These are phyloP conservation scores for Corythaixoides concolor DNA, from an alignment of 2,113 vertebrate genomes.

Conservation along the genomic window DNA sequence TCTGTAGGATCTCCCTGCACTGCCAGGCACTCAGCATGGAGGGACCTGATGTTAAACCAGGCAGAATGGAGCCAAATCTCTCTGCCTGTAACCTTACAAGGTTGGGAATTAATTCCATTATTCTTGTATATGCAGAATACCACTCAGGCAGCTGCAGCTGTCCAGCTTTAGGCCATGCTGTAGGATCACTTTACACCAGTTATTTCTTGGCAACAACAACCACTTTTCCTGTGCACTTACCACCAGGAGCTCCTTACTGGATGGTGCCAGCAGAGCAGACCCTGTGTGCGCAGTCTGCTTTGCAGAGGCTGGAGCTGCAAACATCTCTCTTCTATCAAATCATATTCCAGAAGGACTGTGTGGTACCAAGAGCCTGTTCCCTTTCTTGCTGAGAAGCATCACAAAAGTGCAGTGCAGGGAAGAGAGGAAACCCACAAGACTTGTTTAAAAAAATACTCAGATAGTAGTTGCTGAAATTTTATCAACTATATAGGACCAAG, in stretches of 20 bases:
- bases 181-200: not conserved
- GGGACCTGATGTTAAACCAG: constrained; percentile 13
- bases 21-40: constrained; percentile 43
- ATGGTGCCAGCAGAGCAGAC: not conserved
- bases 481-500: not conserved
- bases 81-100: not conserved
- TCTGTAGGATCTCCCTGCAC: constrained; percentile 52
- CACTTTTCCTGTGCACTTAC: not conserved
- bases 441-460: not conserved
- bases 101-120: not conserved
- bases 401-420: not conserved
- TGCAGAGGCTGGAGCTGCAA: not conserved
- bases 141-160: not conserved
- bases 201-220: not conserved
- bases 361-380: not conserved
- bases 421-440: not conserved
- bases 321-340: not conserved
- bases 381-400: not conserved
- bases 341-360: not conserved
- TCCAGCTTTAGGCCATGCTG: not conserved
- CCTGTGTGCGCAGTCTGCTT: not conserved
- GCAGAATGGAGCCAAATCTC: not conserved
- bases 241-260: not conserved
- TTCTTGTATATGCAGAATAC: not conserved
- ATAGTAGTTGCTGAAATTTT: not conserved